Percentiles rank a stretch among this genome's conserved stretches.
Evolutionary conservation across 2,888 invertebrate species (phyloP).

Genomic region (Ommatoiulus sabulosus): DNA sequence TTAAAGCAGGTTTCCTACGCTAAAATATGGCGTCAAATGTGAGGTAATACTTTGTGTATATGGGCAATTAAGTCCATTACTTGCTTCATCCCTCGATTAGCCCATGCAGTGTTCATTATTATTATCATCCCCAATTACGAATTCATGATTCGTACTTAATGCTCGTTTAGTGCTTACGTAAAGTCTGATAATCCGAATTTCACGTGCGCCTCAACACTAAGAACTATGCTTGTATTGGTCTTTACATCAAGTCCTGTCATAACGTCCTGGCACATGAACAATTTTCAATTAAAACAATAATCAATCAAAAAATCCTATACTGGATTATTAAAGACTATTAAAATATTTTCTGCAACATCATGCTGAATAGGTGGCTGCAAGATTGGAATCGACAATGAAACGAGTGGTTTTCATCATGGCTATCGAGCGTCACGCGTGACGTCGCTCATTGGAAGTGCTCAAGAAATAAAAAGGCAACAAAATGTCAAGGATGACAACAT

Average conservation of each 20-base stretch:
- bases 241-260: neutral
- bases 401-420: neutral
- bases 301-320: neutral
- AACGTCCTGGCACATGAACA: neutral
- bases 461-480: neutral
- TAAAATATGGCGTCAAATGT: no score
- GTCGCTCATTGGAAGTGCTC: neutral
- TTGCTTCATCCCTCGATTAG: no score
- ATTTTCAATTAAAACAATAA: neutral
- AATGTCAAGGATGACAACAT: constrained; percentile 36
- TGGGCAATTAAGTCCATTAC: no score
- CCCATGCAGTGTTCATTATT: no score
- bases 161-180: neutral
- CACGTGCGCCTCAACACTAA: neutral
- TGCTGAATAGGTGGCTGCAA: neutral
- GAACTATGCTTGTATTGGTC: neutral
- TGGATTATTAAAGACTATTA: neutral
- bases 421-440: neutral
- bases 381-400: neutral
- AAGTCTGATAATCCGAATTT: neutral
- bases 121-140: neutral
- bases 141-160: neutral
- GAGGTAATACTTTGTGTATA: no score
- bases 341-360: constrained; percentile 19
- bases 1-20: no score